Conservation (phyloP, 2,113 vertebrate genomes). For the Pituophis catenifer region DNA sequence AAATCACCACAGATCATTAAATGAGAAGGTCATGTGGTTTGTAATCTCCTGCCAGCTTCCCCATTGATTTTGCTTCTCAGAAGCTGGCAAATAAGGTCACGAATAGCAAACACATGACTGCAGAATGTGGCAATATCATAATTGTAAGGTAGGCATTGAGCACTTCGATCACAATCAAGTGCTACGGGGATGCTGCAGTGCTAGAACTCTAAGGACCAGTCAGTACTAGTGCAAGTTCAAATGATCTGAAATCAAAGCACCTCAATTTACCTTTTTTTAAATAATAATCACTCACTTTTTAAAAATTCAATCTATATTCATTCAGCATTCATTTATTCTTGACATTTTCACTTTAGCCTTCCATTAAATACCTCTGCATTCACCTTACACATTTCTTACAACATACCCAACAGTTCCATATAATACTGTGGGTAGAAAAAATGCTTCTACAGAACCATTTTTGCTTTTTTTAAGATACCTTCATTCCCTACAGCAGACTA, state of each 20-base stretch:
- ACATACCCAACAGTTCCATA: background rate
- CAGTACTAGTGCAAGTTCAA: background rate
- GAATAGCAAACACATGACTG: background rate
- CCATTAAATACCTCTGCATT: background rate
- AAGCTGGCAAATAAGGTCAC: background rate
- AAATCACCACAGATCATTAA: background rate
- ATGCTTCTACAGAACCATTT: background rate
- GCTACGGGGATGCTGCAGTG: background rate
- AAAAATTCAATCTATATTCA: background rate
- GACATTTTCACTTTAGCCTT: background rate
- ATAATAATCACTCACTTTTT: background rate
- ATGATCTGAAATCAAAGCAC: background rate
- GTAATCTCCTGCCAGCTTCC: background rate
- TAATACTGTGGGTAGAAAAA: background rate
- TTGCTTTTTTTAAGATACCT: background rate
- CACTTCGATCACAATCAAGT: background rate
- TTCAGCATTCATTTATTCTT: background rate
- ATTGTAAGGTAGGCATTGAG: background rate
- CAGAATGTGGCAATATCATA: background rate
- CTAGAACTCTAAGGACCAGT: background rate
- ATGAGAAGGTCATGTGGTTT: background rate
- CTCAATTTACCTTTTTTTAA: background rate
- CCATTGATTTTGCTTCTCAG: background rate
- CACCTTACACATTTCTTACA: background rate
- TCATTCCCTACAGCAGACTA: background rate